Evolutionary conservation across 2,888 invertebrate genomes (phyloP), one percentile per base, ranked within the genome.

Genomic region (Agapostemon virescens): DNA sequence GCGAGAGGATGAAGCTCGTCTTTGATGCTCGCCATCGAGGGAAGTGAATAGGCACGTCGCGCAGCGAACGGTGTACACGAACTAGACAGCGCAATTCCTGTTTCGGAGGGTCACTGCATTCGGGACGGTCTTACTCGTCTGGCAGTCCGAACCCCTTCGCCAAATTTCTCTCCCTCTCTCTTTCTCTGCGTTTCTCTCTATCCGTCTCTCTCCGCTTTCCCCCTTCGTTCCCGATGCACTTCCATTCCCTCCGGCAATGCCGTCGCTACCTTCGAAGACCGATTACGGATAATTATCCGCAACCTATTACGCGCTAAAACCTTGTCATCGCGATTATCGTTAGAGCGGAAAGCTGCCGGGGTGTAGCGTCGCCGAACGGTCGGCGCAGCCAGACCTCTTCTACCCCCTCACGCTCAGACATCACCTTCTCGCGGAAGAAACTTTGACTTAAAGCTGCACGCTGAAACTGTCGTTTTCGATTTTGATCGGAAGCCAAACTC

Each of bases 231-330:
- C 23, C 30, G 52, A 52, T 36, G 40, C 69, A 23, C 69, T 17
- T 42, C 45, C 63, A 67, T 63, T 71, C 38, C 52, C 55, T 11
- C 6, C 38, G 20, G 23, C 42, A 69, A 26, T 30, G 49, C 23
- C 52, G 38, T 5, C 45, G 23, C 69, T 77, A 63, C 74, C 78
- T 79, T 79, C 80, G 74, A 79, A 76, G 79, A 85, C 81, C 86
- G 80, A 84, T 87, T 87, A 85, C 81, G 85, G 79, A 86, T 87
- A 87, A 87, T 87, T 87, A 87, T 85, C 86, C 79, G 81, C 85
- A 83, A 86, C 83, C 85, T 86, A 86, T 87, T 86, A 87, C 86
- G 77, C 77, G 85, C 80, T 85, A 82, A 87, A 87, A 87, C 84
- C 85, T 85, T 85, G 87, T 87, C 87, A 82, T 70, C 73, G 79